Evolutionary conservation across 2,113 vertebrate species (phyloP).

Genomic region (Butorides virescens): DNA sequence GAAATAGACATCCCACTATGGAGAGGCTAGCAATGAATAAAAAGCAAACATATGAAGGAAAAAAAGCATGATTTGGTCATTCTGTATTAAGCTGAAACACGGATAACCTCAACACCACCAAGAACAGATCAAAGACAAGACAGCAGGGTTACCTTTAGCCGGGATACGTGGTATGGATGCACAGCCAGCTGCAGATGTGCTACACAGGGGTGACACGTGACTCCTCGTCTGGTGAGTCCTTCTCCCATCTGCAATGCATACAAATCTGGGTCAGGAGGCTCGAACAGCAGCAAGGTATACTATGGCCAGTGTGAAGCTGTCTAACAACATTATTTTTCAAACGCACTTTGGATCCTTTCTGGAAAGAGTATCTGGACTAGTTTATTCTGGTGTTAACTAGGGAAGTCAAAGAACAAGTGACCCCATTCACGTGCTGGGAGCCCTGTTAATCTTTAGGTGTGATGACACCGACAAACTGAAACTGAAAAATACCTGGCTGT

Average conservation of each 20-base stretch:
- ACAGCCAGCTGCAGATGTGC: not conserved
- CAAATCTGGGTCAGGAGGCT: not conserved
- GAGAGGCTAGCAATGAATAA: not conserved
- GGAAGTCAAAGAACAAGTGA: not conserved
- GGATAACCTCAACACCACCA: not conserved
- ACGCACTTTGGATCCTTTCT: not conserved
- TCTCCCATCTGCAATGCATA: not conserved
- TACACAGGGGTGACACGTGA: accelerated
- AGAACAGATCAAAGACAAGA: not conserved
- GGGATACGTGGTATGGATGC: not conserved
- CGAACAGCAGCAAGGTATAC: not conserved
- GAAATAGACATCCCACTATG: not conserved
- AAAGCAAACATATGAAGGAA: not conserved
- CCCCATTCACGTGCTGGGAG: not conserved
- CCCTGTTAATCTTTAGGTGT: not conserved
- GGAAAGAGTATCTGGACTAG: not conserved
- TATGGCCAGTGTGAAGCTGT: accelerated
- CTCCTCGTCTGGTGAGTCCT: not conserved
- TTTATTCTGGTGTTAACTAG: not conserved
- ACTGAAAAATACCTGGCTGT: not conserved
- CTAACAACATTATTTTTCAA: not conserved
- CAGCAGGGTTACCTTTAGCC: not conserved
- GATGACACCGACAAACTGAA: not conserved
- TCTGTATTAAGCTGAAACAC: not conserved
- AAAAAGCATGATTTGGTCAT: not conserved